These are phyloP conservation scores for Dysdera silvatica DNA, from an alignment of 1,140 invertebrate species.

Conservation along the genomic window DNA sequence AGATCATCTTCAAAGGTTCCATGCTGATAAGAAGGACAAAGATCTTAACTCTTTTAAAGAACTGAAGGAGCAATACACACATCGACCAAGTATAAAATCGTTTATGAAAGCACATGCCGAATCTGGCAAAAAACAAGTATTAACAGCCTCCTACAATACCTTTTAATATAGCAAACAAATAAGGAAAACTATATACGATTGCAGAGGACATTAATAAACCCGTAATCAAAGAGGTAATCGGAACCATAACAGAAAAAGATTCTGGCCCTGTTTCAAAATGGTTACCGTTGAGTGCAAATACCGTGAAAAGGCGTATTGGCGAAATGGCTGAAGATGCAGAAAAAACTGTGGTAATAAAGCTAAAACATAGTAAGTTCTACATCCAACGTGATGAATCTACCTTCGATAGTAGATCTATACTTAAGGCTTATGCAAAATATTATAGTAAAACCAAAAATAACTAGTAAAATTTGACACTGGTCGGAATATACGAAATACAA, in stretches of 20 bases:
- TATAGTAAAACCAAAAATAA: neutral
- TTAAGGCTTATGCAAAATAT: neutral
- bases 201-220: neutral
- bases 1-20: slow-evolving; percentile 30
- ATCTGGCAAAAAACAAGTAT: neutral
- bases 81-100: neutral
- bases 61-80: neutral
- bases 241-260: neutral
- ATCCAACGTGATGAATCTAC: neutral
- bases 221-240: neutral
- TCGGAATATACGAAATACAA: no score
- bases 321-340: neutral
- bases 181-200: neutral
- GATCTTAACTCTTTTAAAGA: slow-evolving; percentile 17
- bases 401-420: neutral
- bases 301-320: neutral
- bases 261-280: neutral
- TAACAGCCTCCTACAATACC: neutral
- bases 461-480: no score
- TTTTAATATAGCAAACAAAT: neutral
- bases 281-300: neutral
- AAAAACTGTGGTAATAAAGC: neutral
- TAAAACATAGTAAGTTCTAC: neutral
- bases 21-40: slow-evolving; percentile 32
- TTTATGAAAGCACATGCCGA: neutral